Base-by-base conservation (phyloP, 2,797 vertebrate species). In the Silurus aristotelis region DNA sequence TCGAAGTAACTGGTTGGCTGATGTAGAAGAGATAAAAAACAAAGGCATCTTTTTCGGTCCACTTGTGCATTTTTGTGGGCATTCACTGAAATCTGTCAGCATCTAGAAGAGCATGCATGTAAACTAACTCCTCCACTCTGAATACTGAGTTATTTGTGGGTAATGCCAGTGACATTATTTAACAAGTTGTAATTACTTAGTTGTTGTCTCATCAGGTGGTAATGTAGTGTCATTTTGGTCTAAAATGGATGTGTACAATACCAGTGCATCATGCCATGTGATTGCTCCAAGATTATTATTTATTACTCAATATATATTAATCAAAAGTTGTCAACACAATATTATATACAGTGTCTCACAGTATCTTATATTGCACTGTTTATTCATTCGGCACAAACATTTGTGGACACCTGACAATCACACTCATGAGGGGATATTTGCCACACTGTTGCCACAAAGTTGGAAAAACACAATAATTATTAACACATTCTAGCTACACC, bases 1-100 rank as follows among this genome's bases (percentile, higher is more conserved):
- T 76, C 19, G 55, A 76, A 76, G 19, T 76, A 76, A 38, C 73
- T 14, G 9, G 73, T 76, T 58, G 52, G 15, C 9, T 76, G 73
- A 56, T 15, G 56, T 20, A 77, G 55, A 77, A 77, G 17, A 17
- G 48, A 56, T 75, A 56, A 75, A 6, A 38, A 52, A 15, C n/a
- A 77, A 58, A 31, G 58, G 27, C 73, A 77, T 31, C 27, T n/a
- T 15, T 58, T 75, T 72, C 38, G 38, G n/a, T 19, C n/a, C 72
- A 17, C 52, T 75, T 76, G 25, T 58, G 25, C 55, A 58, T 58
- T 31, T 72, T 58, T 31, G 3, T 58, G 25, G 55, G 15, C 58
- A 15, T 31, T 76, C 71, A 52, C 22, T 73, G 25, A 58, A 58
- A 31, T 77, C 52, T 58, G 9, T 58, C 15, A 58, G 25, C 17